Evolutionary conservation across 2,888 invertebrate species (phyloP).

Genomic region (Dicyrtoma fusca): DNA sequence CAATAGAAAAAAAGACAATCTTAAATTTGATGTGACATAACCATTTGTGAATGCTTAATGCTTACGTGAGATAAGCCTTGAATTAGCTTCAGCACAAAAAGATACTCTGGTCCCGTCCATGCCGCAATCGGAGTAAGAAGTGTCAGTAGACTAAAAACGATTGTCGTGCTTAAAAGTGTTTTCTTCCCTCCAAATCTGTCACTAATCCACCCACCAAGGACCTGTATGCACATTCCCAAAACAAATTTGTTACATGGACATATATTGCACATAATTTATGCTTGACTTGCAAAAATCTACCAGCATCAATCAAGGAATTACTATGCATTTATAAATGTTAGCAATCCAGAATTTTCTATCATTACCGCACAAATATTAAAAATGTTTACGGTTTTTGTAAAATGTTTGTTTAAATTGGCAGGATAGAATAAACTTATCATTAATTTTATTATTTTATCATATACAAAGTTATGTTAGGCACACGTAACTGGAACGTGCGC

Average conservation of each 20-base stretch:
- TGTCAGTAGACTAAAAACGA: constrained; percentile 60
- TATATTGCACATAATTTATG: neutral
- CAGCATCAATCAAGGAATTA: neutral
- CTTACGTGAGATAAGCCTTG: constrained; percentile 63
- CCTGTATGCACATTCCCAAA: constrained; percentile 49
- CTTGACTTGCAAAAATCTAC: neutral
- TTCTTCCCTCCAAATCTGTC: constrained; percentile 61
- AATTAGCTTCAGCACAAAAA: constrained; percentile 60
- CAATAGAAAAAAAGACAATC: too few species aligned
- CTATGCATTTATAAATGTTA: too few species aligned
- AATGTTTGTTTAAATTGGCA: too few species aligned
- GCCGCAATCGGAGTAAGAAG: constrained; percentile 62
- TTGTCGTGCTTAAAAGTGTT: constrained; percentile 59
- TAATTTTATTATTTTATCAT: neutral
- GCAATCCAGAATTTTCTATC: too few species aligned
- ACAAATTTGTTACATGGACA: neutral
- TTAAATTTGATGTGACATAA: too few species aligned
- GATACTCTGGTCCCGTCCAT: constrained; percentile 59
- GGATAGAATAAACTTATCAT: too few species aligned
- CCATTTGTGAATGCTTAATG: constrained; percentile 15
- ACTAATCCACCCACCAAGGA: constrained; percentile 60
- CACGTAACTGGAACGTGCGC: too few species aligned
- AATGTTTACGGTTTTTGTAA: too few species aligned
- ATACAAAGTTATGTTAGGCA: too few species aligned
- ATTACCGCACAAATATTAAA: too few species aligned